phyloP scores from a whole-genome alignment of 1,140 invertebrate species.

The Scaptomyza pallida region DNA sequence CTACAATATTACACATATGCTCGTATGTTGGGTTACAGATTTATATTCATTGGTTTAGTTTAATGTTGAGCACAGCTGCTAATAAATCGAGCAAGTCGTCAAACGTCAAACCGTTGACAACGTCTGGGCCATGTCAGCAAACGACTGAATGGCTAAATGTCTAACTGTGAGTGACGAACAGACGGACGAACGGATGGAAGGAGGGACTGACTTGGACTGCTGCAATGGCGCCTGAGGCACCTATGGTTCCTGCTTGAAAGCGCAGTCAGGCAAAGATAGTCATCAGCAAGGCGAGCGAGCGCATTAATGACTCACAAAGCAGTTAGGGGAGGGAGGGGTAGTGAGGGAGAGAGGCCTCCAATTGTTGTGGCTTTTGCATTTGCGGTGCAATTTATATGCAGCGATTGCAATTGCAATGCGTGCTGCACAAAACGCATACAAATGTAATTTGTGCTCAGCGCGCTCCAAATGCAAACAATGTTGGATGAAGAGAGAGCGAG shows the following conservation, averaged over 20 bases:
- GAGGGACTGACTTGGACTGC: conserved; percentile 26
- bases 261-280: conserved; percentile 68
- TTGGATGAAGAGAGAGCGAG: neutral
- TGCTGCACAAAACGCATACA: conserved; percentile 79
- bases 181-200: too few species aligned
- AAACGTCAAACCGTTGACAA: conserved; percentile 61
- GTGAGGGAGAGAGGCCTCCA: conserved; percentile 10
- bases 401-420: conserved; percentile 78
- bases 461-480: conserved; percentile 68
- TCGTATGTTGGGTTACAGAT: too few species aligned
- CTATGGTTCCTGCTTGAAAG: conserved; percentile 8
- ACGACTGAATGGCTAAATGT: conserved; percentile 46
- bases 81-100: conserved; percentile 74
- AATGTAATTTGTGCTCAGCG: conserved; percentile 72
- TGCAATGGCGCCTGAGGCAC: neutral
- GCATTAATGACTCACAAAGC: conserved; percentile 71
- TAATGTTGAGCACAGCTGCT: conserved; percentile 60
- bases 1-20: neutral
- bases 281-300: conserved; percentile 72
- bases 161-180: too few species aligned
- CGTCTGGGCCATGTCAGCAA: conserved; percentile 56
- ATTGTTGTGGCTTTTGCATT: conserved; percentile 81
- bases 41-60: conserved; percentile 16
- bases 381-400: conserved; percentile 80
- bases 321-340: neutral